phyloP scores from a whole-genome alignment of 2,113 vertebrate genomes.

The Acanthochromis polyacanthus region DNA sequence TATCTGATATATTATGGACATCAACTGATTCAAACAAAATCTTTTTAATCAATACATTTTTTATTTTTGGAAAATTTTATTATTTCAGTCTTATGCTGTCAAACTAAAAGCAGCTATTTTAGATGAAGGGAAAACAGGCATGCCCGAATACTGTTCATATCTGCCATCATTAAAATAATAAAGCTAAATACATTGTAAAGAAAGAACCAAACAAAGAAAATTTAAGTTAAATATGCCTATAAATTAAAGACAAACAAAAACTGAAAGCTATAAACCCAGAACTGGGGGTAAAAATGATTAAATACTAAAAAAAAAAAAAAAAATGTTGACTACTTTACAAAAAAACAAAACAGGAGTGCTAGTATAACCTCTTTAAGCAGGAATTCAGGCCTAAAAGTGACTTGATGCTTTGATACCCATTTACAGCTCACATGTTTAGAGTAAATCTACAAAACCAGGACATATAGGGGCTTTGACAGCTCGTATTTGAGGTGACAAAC shows the following conservation, averaged over 20 bases:
- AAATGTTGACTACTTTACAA: too few relatives aligned
- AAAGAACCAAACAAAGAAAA: background rate
- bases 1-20: background rate
- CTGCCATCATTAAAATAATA: background rate
- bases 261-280: too few relatives aligned
- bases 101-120: background rate
- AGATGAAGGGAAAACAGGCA: background rate
- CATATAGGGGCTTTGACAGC: fast-evolving
- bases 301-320: too few relatives aligned
- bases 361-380: too few relatives aligned
- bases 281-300: too few relatives aligned
- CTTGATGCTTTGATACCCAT: background rate
- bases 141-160: background rate
- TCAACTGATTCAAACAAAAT: background rate
- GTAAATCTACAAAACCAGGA: too few relatives aligned
- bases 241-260: too few relatives aligned
- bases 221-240: too few relatives aligned
- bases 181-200: background rate
- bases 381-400: too few relatives aligned
- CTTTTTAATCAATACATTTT: background rate
- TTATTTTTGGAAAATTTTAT: too few relatives aligned
- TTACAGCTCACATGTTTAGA: too few relatives aligned
- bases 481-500: background rate
- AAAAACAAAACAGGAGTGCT: too few relatives aligned
- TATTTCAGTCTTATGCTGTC: background rate